Percentiles rank a stretch among this genome's conserved stretches.
Evolutionary conservation across 2,888 invertebrate genomes (phyloP).

Genomic region (Beris chalybata): DNA sequence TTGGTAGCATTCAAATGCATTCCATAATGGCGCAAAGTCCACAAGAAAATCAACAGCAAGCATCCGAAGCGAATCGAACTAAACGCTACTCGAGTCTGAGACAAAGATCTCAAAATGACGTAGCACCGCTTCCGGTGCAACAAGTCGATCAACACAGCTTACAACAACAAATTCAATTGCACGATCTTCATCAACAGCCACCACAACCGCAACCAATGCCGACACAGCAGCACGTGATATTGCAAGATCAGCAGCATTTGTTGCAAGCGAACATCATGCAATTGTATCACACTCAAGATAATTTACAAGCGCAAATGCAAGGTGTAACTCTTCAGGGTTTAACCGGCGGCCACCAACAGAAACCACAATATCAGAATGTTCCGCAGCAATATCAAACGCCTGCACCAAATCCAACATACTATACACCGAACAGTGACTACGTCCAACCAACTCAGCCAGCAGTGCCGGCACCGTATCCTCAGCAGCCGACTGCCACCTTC

Average conservation of each 20-base stretch:
- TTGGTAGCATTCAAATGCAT: conserved; percentile 56
- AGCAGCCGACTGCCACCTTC: conserved; percentile 42
- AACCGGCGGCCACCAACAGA: conserved; percentile 41
- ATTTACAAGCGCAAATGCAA: conserved; percentile 49
- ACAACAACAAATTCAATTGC: conserved; percentile 48
- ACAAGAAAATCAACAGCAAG: conserved; percentile 53
- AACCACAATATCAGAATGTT: conserved; percentile 41
- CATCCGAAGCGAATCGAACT: conserved; percentile 57
- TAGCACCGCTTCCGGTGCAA: conserved; percentile 36
- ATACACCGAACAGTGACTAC: conserved; percentile 41
- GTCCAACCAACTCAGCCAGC: conserved; percentile 42
- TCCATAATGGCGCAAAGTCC: conserved; percentile 51
- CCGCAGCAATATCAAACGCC: conserved; percentile 39
- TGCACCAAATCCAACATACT: conserved; percentile 45
- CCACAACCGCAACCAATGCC: conserved; percentile 43
- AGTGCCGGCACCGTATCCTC: conserved; percentile 40
- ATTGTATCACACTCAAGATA: conserved; percentile 48
- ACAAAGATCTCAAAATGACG: conserved; percentile 57
- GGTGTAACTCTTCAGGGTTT: conserved; percentile 42
- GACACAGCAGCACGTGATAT: conserved; percentile 44
- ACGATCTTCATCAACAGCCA: conserved; percentile 46
- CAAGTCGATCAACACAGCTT: conserved; percentile 37
- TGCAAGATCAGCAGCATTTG: conserved; percentile 47
- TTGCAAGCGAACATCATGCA: conserved; percentile 46
- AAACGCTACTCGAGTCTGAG: conserved; percentile 71